A percentile compares a stretch with the other conserved stretches of the same genome.
Evolutionary conservation across 2,113 vertebrate genomes (phyloP).

Genomic region (Bostrychus sinensis): DNA sequence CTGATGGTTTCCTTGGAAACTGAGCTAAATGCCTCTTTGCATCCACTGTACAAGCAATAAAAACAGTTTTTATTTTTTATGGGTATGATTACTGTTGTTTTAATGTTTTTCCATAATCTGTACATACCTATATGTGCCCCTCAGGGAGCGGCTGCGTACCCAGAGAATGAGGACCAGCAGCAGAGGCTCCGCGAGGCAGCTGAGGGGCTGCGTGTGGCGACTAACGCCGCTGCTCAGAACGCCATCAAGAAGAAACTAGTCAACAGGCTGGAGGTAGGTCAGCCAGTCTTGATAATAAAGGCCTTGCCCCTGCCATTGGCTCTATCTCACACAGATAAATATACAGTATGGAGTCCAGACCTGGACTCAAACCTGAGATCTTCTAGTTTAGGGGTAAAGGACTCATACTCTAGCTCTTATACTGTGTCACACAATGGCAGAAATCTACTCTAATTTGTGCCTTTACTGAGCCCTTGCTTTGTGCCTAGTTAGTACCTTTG

Average conservation of each 20-base stretch:
- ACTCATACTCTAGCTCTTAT: conserved; percentile 24
- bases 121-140: conserved; percentile 13
- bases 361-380: too few species aligned
- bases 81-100: conserved; percentile 2
- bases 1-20: conserved; percentile 75
- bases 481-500: too few species aligned
- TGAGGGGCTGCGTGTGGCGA: conserved; percentile 93
- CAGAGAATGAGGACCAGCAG: conserved; percentile 97
- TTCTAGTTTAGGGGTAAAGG: too few species aligned
- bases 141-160: conserved; percentile 96
- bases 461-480: too few species aligned
- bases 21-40: conserved; percentile 48
- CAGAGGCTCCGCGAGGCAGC: conserved; percentile 95
- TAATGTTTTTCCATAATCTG: background rate
- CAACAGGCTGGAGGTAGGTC: conserved; percentile 91
- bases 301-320: too few species aligned
- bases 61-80: too few species aligned
- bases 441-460: too few species aligned
- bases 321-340: too few species aligned
- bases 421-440: too few species aligned
- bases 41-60: conserved; percentile 34
- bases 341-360: too few species aligned
- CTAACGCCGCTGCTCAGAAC: conserved; percentile 96
- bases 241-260: conserved; percentile 99
- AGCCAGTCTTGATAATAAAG: background rate